Percentiles rank a stretch among this genome's conserved stretches.
Conservation (phyloP, 53 echinoderm and acorn worm species). For the Astropecten irregularis region DNA sequence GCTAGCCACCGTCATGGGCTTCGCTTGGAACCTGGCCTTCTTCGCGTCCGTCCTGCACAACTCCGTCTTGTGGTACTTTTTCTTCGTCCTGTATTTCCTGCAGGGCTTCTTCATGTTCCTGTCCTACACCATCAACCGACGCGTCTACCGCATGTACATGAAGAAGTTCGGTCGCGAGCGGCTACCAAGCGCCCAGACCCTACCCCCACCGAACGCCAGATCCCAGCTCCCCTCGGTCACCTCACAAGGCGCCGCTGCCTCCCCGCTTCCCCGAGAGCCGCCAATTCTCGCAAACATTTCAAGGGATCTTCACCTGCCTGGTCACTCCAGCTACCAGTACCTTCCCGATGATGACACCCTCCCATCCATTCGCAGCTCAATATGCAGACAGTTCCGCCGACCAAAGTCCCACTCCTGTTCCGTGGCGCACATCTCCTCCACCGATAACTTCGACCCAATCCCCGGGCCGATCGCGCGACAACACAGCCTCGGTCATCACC, state of each 20-base stretch:
- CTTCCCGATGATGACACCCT: background rate
- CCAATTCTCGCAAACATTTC: background rate
- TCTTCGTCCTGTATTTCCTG: constrained; percentile 79
- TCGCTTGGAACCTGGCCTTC: constrained; percentile 81
- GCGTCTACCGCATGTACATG: constrained; percentile 66
- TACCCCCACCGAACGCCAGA: background rate
- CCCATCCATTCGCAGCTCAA: background rate
- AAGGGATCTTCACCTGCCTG: background rate
- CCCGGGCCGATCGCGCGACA: background rate
- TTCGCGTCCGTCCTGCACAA: constrained; percentile 65
- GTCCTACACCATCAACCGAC: constrained; percentile 82
- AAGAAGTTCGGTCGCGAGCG: constrained; percentile 36
- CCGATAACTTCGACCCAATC: background rate
- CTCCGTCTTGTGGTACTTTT: constrained; percentile 78
- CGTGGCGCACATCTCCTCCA: constrained; percentile 5
- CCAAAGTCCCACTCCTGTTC: background rate
- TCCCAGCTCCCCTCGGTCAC: constrained; percentile 9
- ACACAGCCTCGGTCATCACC: background rate
- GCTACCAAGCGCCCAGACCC: background rate
- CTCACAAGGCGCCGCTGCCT: background rate
- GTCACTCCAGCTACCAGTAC: background rate
- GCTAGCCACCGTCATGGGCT: constrained; percentile 86
- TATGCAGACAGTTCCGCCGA: background rate
- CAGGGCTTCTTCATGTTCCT: constrained; percentile 87
- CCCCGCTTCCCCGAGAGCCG: background rate